Conservation (phyloP, 2,113 vertebrate species). For the Sylvilagus bachmani region DNA sequence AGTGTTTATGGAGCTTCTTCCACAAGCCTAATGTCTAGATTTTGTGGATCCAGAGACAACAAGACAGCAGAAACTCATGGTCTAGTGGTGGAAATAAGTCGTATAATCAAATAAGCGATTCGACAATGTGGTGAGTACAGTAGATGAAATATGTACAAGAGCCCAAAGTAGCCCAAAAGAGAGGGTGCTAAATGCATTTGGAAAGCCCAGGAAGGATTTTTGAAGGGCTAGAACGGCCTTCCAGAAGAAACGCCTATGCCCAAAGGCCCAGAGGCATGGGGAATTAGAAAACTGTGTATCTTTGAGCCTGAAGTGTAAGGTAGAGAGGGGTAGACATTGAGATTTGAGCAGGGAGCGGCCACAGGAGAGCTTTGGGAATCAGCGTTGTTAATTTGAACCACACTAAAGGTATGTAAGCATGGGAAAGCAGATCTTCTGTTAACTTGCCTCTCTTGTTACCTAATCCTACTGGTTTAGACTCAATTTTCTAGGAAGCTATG, state of each 20-base stretch:
- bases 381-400: neutral
- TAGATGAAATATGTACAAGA: neutral
- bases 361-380: neutral
- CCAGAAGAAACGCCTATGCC: neutral
- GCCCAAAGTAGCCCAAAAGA: neutral
- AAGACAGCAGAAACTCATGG: neutral
- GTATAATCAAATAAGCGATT: neutral
- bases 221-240: neutral
- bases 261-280: neutral
- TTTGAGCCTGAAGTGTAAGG: neutral
- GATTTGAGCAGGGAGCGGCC: neutral
- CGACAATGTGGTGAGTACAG: neutral
- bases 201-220: neutral
- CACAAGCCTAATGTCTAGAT: neutral
- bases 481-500: slow-evolving; percentile 70
- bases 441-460: slow-evolving; percentile 61
- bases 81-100: neutral
- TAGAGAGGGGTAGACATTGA: neutral
- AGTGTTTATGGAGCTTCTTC: neutral
- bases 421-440: slow-evolving; percentile 31
- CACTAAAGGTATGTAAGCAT: slow-evolving; percentile 62
- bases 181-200: neutral
- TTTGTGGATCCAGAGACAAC: neutral
- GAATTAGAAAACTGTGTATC: neutral
- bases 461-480: slow-evolving; percentile 44